Conservation (phyloP, 1,140 invertebrate genomes). For the Homarus americanus region DNA sequence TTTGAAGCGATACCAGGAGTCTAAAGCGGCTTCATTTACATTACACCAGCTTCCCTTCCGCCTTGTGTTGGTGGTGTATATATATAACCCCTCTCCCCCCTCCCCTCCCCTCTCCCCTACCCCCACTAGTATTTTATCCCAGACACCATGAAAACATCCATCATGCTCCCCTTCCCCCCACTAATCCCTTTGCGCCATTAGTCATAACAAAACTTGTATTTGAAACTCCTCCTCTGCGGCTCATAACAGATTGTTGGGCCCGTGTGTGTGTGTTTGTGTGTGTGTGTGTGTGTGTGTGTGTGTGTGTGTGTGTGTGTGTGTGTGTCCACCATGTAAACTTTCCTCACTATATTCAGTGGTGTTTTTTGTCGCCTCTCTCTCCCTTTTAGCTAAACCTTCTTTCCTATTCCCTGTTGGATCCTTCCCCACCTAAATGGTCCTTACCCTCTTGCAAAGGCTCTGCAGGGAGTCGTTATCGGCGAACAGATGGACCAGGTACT, state of each 20-base stretch:
- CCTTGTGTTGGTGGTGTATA: neutral
- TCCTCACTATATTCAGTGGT: neutral
- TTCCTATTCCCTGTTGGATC: slow-evolving; percentile 15
- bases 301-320: no score
- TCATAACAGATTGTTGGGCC: neutral
- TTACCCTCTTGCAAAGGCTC: slow-evolving; percentile 63
- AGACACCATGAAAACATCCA: neutral
- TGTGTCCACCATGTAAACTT: neutral
- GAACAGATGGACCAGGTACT: slow-evolving; percentile 56
- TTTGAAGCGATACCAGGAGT: no score
- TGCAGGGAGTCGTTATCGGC: slow-evolving; percentile 55
- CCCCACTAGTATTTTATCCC: neutral
- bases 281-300: no score
- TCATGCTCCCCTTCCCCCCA: neutral
- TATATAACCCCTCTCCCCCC: neutral
- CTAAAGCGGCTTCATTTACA: neutral
- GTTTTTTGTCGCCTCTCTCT: neutral
- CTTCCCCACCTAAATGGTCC: slow-evolving; percentile 25
- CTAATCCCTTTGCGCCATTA: neutral
- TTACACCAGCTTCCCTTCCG: neutral
- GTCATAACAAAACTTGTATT: neutral
- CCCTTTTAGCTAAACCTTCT: slow-evolving; percentile 8
- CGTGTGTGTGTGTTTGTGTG: no score
- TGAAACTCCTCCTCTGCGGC: neutral
- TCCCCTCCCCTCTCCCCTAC: no score